Evolutionary conservation across 1,140 invertebrate species (phyloP).

Genomic region (Drosophila teissieri): DNA sequence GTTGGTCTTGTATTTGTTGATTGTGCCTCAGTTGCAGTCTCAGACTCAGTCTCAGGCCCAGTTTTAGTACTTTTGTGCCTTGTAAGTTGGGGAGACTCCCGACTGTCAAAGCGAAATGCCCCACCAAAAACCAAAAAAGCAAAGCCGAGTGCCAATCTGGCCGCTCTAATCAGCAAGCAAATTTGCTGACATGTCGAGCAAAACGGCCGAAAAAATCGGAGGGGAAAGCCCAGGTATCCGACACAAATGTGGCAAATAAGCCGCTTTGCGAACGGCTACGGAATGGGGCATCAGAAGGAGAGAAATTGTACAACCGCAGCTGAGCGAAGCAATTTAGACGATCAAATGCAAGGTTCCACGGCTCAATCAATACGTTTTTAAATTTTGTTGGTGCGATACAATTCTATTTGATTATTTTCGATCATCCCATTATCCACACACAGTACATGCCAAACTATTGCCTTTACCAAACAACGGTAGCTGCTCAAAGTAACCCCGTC

Average conservation of each 20-base stretch:
- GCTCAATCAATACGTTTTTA: not conserved
- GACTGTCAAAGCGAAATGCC: conserved; percentile 5
- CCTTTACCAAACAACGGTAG: not conserved
- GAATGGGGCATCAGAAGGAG: not conserved
- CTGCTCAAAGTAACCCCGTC: not conserved
- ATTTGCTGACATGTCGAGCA: conserved; percentile 63
- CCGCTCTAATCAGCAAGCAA: conserved; percentile 64
- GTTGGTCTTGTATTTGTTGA: conserved; percentile 42
- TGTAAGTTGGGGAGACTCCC: conserved; percentile 33
- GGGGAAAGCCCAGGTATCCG: conserved; percentile 5
- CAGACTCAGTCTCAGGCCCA: not conserved
- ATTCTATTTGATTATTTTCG: not conserved
- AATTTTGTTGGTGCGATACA: not conserved
- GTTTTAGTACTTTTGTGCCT: conserved; percentile 29
- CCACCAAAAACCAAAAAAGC: conserved; percentile 3
- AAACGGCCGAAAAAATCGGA: conserved; percentile 36
- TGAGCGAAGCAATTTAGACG: too few relatives aligned
- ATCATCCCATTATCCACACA: not conserved
- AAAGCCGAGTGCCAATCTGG: conserved; percentile 33
- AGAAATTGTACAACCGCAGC: too few relatives aligned
- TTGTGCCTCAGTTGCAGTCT: conserved; percentile 25
- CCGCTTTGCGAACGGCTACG: not conserved
- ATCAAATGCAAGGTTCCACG: not conserved
- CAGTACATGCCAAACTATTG: not conserved
- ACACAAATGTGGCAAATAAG: conserved; percentile 20